These are phyloP conservation scores for Lagria hirta DNA, from an alignment of 2,888 invertebrate species.

Conservation along the genomic window DNA sequence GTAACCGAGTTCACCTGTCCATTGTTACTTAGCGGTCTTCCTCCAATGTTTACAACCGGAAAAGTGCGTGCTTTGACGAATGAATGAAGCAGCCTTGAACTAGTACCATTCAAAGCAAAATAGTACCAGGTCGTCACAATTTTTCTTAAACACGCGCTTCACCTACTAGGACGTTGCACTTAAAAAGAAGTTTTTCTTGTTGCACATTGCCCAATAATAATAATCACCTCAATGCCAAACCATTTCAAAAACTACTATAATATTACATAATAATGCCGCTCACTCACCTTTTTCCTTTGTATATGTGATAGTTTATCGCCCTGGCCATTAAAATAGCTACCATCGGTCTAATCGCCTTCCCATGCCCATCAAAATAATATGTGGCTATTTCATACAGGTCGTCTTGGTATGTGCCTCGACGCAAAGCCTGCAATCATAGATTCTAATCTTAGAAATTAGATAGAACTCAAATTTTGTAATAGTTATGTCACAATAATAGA, in stretches of 20 bases:
- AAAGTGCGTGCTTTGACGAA: conserved; percentile 9
- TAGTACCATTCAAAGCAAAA: conserved; percentile 6
- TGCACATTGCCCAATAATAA: conserved; percentile 13
- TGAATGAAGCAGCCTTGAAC: conserved; percentile 16
- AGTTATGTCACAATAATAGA: no score
- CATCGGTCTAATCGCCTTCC: conserved; percentile 96
- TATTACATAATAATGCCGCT: background rate
- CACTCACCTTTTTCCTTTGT: conserved; percentile 78
- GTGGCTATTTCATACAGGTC: conserved; percentile 90
- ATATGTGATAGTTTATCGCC: conserved; percentile 87
- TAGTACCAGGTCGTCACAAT: background rate
- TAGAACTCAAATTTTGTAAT: no score
- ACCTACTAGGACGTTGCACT: no score
- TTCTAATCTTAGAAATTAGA: no score
- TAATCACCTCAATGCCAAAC: conserved; percentile 20
- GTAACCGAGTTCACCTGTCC: no score
- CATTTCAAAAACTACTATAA: conserved; percentile 7
- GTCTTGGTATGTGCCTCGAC: conserved; percentile 75
- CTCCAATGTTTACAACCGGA: no score
- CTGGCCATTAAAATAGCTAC: conserved; percentile 91
- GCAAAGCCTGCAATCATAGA: conserved; percentile 70
- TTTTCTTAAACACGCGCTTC: conserved; percentile 1
- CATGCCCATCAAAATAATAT: conserved; percentile 98
- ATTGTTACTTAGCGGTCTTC: no score
- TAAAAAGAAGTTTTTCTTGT: no score